A percentile compares a stretch with the other conserved stretches of the same genome.
These are phyloP conservation scores for Solenopsis invicta DNA, from an alignment of 1,140 invertebrate genomes.

Conservation along the genomic window DNA sequence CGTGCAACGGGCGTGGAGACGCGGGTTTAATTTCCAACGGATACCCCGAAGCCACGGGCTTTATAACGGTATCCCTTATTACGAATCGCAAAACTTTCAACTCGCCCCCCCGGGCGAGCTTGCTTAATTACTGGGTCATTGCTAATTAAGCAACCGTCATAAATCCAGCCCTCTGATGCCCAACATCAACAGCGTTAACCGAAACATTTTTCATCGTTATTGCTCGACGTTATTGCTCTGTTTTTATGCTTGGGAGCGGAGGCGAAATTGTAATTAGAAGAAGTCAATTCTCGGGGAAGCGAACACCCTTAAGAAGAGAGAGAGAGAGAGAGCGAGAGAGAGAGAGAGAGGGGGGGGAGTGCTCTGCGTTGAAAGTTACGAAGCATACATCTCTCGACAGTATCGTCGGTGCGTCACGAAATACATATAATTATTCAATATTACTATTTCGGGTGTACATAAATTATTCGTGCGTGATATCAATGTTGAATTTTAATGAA, in stretches of 20 bases:
- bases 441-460: neutral
- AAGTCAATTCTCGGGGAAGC: neutral
- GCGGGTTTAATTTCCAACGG: conserved; percentile 19
- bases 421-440: neutral
- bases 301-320: neutral
- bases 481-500: conserved; percentile 39
- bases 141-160: conserved; percentile 24
- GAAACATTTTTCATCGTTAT: neutral
- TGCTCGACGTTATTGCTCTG: neutral
- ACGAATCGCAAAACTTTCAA: conserved; percentile 42
- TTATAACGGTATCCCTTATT: conserved; percentile 41
- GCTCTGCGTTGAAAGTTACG: neutral
- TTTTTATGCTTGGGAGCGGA: neutral
- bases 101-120: conserved; percentile 4
- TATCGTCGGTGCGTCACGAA: neutral
- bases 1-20: neutral
- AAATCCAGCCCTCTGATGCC: neutral
- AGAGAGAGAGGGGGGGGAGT: too few species aligned
- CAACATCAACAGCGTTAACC: neutral
- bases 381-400: neutral
- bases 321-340: neutral
- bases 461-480: conserved; percentile 23
- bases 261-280: neutral
- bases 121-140: conserved; percentile 33
- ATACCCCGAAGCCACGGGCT: conserved; percentile 16